A percentile compares a stretch with the other conserved stretches of the same genome.
Evolutionary conservation across 2,113 vertebrate species (phyloP).

Genomic region (Heliornis fulica): DNA sequence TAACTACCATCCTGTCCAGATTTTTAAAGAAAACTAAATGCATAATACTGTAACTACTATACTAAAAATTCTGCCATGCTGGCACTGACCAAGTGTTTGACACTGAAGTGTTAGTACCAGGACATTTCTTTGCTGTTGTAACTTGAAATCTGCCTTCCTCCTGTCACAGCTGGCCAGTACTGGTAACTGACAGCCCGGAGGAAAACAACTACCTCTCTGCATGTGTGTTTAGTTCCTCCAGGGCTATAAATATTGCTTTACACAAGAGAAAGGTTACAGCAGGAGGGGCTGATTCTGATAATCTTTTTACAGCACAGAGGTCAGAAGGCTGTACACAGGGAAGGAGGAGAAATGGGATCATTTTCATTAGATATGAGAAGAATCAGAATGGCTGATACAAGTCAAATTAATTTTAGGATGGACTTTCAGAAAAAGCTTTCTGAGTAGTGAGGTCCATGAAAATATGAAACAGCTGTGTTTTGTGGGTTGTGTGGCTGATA

Average conservation of each 20-base stretch:
- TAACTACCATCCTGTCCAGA: neutral
- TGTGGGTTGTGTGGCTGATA: neutral
- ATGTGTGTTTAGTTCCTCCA: neutral
- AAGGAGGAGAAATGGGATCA: neutral
- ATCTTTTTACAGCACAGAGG: neutral
- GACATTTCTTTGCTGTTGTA: neutral
- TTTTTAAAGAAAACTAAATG: neutral
- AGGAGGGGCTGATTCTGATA: neutral
- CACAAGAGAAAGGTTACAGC: neutral
- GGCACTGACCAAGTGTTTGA: neutral
- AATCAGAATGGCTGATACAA: neutral
- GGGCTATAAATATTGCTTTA: neutral
- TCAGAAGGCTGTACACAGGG: neutral
- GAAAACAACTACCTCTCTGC: neutral
- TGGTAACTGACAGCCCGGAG: neutral
- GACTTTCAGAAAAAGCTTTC: neutral
- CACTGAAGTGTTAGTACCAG: neutral
- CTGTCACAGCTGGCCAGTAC: neutral
- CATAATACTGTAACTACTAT: neutral
- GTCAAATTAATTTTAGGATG: neutral
- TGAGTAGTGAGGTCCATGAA: neutral
- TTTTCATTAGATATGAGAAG: neutral
- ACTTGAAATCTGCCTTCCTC: neutral
- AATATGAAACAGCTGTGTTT: constrained; percentile 6
- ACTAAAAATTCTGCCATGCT: neutral